Percentiles rank a stretch among this genome's conserved stretches.
Conservation (phyloP, 2,113 vertebrate species). For the Perca fluviatilis region DNA sequence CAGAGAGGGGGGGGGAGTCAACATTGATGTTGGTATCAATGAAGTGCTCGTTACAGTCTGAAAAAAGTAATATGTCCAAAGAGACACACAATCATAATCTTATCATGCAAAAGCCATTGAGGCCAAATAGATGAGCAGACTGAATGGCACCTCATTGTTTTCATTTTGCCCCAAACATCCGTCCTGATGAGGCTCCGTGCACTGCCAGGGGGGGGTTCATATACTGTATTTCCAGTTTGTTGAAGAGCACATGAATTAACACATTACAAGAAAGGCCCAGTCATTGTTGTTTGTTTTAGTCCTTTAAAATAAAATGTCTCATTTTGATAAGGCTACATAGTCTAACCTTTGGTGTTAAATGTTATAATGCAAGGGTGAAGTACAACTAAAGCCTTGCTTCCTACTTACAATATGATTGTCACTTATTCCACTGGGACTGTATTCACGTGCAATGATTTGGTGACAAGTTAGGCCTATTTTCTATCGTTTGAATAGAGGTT, state of each 20-base stretch:
- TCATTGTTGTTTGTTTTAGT: background rate
- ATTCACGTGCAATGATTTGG: background rate
- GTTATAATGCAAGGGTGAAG: background rate
- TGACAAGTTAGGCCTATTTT: background rate
- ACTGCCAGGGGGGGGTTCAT: constrained; percentile 24
- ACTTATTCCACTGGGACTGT: background rate
- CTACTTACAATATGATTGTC: background rate
- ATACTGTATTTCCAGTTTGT: background rate
- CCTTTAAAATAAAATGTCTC: background rate
- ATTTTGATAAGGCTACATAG: background rate
- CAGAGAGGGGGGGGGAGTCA: background rate
- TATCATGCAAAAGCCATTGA: constrained; percentile 52
- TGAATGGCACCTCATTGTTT: constrained; percentile 33
- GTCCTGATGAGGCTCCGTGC: constrained; percentile 11
- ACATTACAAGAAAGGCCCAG: background rate
- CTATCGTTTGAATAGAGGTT: constrained; percentile 1
- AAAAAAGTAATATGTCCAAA: constrained; percentile 29
- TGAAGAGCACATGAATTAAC: constrained; percentile 19
- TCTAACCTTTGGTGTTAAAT: background rate
- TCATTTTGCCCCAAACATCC: background rate
- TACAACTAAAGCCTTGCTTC: background rate
- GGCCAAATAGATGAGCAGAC: constrained; percentile 31
- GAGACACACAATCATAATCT: constrained; percentile 63
- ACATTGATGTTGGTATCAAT: constrained; percentile 1
- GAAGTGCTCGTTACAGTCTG: constrained; percentile 34